Conservation (phyloP, 2,888 invertebrate species). For the Tholera decimalis region DNA sequence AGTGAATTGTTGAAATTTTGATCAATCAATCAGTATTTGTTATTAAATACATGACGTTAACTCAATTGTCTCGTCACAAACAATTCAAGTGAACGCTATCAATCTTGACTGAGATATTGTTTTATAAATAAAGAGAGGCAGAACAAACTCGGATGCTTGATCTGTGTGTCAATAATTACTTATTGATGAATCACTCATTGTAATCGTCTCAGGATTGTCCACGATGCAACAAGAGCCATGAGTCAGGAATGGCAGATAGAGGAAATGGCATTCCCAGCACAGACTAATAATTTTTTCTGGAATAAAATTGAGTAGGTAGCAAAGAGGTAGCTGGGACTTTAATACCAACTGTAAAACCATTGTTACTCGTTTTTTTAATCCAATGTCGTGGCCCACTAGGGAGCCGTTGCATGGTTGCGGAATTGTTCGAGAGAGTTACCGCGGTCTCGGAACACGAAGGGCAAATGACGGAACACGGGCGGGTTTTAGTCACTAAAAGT, state of each 20-base stretch:
- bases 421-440: too few species aligned
- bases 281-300: background rate
- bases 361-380: too few species aligned
- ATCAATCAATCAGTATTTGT: constrained; percentile 23
- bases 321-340: too few species aligned
- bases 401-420: too few species aligned
- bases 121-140: constrained; percentile 46
- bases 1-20: background rate
- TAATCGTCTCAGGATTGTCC: constrained; percentile 7
- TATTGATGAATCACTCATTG: constrained; percentile 28
- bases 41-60: constrained; percentile 20
- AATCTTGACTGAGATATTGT: constrained; percentile 49
- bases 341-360: too few species aligned
- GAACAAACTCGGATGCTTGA: constrained; percentile 25
- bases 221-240: background rate
- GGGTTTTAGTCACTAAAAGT: too few species aligned
- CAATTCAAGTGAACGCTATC: constrained; percentile 38
- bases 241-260: background rate
- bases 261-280: background rate
- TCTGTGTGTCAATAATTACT: constrained; percentile 23
- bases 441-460: too few species aligned
- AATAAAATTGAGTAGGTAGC: background rate
- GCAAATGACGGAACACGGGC: too few species aligned
- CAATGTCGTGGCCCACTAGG: too few species aligned
- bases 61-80: constrained; percentile 45